These are phyloP conservation scores for Apocrypta bakeri DNA, from an alignment of 1,140 invertebrate species.

Conservation along the genomic window DNA sequence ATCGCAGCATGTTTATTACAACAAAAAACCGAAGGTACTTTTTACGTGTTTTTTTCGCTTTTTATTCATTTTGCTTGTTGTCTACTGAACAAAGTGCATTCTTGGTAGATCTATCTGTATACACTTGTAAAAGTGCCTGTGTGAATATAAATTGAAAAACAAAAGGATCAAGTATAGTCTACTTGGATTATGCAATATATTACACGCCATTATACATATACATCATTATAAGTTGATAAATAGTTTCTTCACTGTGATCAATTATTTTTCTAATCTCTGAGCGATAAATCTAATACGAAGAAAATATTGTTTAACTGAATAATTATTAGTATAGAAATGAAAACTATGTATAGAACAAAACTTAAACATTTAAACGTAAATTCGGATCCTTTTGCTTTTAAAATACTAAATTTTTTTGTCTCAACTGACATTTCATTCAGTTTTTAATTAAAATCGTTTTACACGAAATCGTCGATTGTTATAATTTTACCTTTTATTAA, in stretches of 20 bases:
- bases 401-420: constrained; percentile 6
- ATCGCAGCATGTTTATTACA: constrained; percentile 45
- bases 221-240: constrained; percentile 19
- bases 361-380: not conserved
- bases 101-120: constrained; percentile 46
- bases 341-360: constrained; percentile 22
- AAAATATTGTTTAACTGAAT: constrained; percentile 32
- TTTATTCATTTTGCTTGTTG: constrained; percentile 12
- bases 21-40: constrained; percentile 46
- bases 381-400: constrained; percentile 35
- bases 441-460: constrained; percentile 28
- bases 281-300: constrained; percentile 14
- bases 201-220: constrained; percentile 45
- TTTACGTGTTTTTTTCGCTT: constrained; percentile 33
- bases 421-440: not conserved
- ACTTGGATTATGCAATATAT: constrained; percentile 45
- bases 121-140: constrained; percentile 45
- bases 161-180: constrained; percentile 36
- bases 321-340: constrained; percentile 21
- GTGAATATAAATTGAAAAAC: constrained; percentile 43
- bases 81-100: constrained; percentile 46
- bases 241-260: constrained; percentile 28
- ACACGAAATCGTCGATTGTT: not conserved
- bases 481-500: not conserved
- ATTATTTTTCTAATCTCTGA: constrained; percentile 34